A percentile compares a stretch with the other conserved stretches of the same genome.
Conservation (phyloP, 1,140 invertebrate genomes). For the Myzus persicae region DNA sequence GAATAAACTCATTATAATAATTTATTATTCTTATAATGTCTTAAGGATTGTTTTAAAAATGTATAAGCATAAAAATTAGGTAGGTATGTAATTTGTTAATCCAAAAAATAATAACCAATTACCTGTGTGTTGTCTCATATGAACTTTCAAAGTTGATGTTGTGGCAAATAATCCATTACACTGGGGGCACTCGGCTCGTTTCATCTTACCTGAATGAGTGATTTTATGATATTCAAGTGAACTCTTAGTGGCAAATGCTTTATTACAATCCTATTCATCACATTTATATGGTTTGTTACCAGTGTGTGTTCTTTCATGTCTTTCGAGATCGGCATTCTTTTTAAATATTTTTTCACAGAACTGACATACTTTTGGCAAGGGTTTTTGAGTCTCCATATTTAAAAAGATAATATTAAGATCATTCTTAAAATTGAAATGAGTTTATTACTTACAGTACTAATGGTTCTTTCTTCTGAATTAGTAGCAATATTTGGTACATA, state of each 20-base stretch:
- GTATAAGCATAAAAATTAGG: not conserved
- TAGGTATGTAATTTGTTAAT: not conserved
- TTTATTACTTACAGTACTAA: constrained; percentile 11
- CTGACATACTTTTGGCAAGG: constrained; percentile 66
- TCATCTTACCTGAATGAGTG: constrained; percentile 68
- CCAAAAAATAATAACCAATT: constrained; percentile 38
- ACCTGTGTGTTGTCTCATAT: constrained; percentile 76
- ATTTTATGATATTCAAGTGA: constrained; percentile 71
- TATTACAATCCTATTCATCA: constrained; percentile 68
- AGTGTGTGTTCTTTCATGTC: constrained; percentile 72
- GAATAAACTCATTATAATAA: constrained; percentile 16
- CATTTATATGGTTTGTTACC: constrained; percentile 76
- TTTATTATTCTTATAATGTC: not conserved
- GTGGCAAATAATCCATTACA: constrained; percentile 71
- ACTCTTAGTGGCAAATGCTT: constrained; percentile 75
- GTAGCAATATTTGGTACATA: constrained; percentile 45
- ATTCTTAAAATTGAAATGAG: not conserved
- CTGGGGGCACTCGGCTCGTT: constrained; percentile 70
- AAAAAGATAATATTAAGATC: not conserved
- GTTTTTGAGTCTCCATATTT: not conserved
- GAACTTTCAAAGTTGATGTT: constrained; percentile 74
- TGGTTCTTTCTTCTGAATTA: not conserved
- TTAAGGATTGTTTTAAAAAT: not conserved
- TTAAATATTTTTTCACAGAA: constrained; percentile 69
- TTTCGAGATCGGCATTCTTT: constrained; percentile 68